Base-by-base conservation (phyloP, 2,888 invertebrate genomes). In the Pachymerium ferrugineum region DNA sequence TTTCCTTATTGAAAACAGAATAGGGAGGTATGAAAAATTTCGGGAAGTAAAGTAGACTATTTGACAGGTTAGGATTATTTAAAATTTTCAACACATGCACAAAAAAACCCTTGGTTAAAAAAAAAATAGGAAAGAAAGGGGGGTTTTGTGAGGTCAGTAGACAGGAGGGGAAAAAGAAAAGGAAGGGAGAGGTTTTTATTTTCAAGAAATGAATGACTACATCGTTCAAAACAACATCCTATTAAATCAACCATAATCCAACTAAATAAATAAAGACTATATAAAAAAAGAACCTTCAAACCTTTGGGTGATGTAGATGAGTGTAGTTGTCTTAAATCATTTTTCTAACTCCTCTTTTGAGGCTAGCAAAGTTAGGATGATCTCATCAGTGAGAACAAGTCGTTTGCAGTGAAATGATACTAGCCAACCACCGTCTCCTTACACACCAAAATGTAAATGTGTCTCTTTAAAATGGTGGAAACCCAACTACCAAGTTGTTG, bases 141-240 rank as follows among this genome's bases (percentile, higher is more conserved):
- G 25, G 54, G 54, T 54, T 28, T 54, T 19, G 54, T 54, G 54
- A 54, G 54, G 54, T 54, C 54, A 54, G 12, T 54, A 54, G 54
- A 54, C 54, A 54, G 54, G 8, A 25, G 25, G 14, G 54, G 54
- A 28, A 25, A 54, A 22, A 25, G 25, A 54, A 54, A 54, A 25
- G 54, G 22, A 33, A 33, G 54, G 25, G 25, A 25, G 54, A 8
- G 6, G 6, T 22, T 14, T 25, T 25, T 54, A 25, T 54, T 54
- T 25, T 54, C 22, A 8, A 4, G 22, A 22, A n/a, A n/a, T n/a
- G n/a, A n/a, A n/a, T n/a, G n/a, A n/a, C n/a, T n/a, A n/a, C n/a
- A n/a, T n/a, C n/a, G n/a, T n/a, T n/a, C n/a, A n/a, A n/a, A n/a
- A n/a, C n/a, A n/a, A n/a, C n/a, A n/a, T n/a, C n/a, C n/a, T n/a